Conservation (phyloP, 2,797 vertebrate genomes). For the Prunella strophiata region DNA sequence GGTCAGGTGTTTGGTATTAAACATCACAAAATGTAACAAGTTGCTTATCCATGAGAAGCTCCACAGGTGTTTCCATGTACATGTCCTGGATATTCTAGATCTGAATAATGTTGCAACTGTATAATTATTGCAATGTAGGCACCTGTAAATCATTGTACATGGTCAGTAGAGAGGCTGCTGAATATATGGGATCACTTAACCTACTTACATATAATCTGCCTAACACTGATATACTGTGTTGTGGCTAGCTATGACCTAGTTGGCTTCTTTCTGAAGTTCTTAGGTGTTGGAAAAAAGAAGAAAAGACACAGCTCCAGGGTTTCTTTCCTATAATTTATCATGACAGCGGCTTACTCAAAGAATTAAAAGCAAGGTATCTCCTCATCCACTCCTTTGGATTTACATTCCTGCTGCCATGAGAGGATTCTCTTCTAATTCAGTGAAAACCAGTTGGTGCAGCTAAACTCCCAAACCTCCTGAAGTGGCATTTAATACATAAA, state of each 20-base stretch:
- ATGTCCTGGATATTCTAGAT: neutral
- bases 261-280: slow-evolving; percentile 14
- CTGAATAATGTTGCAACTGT: neutral
- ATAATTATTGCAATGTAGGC: neutral
- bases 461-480: neutral
- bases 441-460: neutral
- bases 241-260: neutral
- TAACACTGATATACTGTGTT: neutral
- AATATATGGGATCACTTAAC: neutral
- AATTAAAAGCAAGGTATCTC: neutral
- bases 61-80: neutral
- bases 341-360: neutral
- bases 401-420: neutral
- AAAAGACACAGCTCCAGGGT: neutral
- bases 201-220: neutral
- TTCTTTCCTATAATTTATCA: neutral
- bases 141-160: neutral
- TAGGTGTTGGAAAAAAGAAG: neutral
- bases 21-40: neutral
- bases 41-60: neutral
- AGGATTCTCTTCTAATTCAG: neutral
- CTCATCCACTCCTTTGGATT: neutral
- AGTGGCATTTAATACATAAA: neutral
- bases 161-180: neutral
- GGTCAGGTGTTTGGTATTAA: neutral